phyloP scores from a whole-genome alignment of 2,113 vertebrate genomes.

The Lagopus muta region DNA sequence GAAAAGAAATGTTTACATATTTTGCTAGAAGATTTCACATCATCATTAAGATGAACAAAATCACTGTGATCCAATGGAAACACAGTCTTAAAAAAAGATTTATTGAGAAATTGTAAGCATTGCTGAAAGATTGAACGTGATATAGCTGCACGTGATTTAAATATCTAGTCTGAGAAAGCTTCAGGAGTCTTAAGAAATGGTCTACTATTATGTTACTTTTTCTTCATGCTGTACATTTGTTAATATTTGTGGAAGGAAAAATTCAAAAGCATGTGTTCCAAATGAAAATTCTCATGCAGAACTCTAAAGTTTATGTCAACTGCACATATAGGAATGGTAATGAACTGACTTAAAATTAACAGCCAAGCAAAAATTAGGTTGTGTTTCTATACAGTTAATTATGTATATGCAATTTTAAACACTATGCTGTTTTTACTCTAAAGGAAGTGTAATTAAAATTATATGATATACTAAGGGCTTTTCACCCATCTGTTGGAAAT shows the following conservation, averaged over 20 bases:
- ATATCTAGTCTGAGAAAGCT: not conserved
- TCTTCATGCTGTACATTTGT: not conserved
- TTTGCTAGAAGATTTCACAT: not conserved
- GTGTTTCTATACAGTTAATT: not conserved
- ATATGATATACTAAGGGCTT: not conserved
- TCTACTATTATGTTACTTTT: not conserved
- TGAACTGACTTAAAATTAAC: not conserved
- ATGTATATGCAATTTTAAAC: not conserved
- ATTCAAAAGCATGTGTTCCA: not conserved
- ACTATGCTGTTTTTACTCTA: not conserved
- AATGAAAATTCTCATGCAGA: not conserved
- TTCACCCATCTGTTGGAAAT: not conserved
- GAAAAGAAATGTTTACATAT: not conserved
- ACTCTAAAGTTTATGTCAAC: not conserved
- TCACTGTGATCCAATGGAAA: not conserved
- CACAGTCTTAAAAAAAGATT: not conserved
- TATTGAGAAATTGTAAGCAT: not conserved
- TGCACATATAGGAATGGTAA: not conserved
- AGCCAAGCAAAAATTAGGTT: not conserved
- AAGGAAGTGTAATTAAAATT: not conserved
- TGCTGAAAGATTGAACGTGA: not conserved
- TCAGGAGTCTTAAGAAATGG: not conserved
- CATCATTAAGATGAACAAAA: not conserved
- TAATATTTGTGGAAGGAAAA: not conserved
- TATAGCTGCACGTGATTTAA: not conserved